Evolutionary conservation across 2,888 invertebrate genomes (phyloP), one percentile per base, ranked within the genome.

Genomic region (Cephalotes varians): DNA sequence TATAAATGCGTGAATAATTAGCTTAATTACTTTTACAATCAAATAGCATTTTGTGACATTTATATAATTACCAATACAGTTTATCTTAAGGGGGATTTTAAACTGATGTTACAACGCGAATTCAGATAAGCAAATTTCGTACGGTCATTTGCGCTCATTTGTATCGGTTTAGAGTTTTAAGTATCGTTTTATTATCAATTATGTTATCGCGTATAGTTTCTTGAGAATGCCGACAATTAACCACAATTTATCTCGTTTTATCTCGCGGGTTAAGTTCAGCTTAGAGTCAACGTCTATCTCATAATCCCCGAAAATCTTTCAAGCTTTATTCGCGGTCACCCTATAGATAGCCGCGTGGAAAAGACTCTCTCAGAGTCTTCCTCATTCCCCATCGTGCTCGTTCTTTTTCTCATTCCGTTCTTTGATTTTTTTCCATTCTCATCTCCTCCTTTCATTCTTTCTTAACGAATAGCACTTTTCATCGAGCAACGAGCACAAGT

Each of bases 401-500:
- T 80, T 31, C 67, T 54, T 80, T 79, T 73, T 44, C 58, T 71
- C 58, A 60, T 81, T 3, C 49, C 60, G 12, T 81, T 62, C 81
- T 81, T 74, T 81, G 40, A 58, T 73, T 80, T 80, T 71, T 71
- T 69, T 56, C 56, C 28, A 28, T 69, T 54, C 51, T 71, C 64
- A 49, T 77, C 69, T 76, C 40, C 44, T 73, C 18, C 49, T 67
- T 76, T 69, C 54, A 60, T 72, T 81, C 77, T 81, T 83, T 82
- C 81, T 81, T 72, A 67, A 65, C 58, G 83, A 80, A 77, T 82
- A 80, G 82, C 76, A 77, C 83, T 85, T 81, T 83, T 85, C 85
- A 84, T 86, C 67, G 83, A 54, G 81, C 72, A 62, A 74, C 54
- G 64, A 64, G 79, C 69, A 83, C 81, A 72, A 87, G 86, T 84